A percentile compares a stretch with the other conserved stretches of the same genome.
These are phyloP conservation scores for Epizoanthus scotinus DNA, from an alignment of 92 coral and sea anemone species.

Conservation along the genomic window DNA sequence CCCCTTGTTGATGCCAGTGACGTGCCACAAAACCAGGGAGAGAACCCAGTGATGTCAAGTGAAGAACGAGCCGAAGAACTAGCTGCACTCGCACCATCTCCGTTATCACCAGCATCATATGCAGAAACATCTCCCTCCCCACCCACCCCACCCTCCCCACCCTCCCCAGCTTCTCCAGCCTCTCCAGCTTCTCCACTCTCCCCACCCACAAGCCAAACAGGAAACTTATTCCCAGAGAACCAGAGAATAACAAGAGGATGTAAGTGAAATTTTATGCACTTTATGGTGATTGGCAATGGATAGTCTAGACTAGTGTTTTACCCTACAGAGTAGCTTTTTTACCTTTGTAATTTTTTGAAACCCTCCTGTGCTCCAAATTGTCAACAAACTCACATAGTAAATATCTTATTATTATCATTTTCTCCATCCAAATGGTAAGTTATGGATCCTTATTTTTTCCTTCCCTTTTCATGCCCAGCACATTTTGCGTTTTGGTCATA, in stretches of 20 bases:
- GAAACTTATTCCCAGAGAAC: slow-evolving; percentile 91
- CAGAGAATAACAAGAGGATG: slow-evolving; percentile 99
- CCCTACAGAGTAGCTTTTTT: no score
- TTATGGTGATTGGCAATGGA: not conserved
- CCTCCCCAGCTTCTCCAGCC: no score
- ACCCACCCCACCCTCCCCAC: slow-evolving; percentile 84
- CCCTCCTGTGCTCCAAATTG: no score
- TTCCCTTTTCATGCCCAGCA: no score
- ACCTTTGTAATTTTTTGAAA: no score
- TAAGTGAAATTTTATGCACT: no score
- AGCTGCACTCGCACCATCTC: slow-evolving; percentile 65
- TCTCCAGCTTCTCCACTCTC: slow-evolving; percentile 86
- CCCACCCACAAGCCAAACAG: slow-evolving; percentile 66
- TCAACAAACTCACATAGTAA: no score
- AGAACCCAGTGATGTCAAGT: slow-evolving; percentile 9
- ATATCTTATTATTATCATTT: no score
- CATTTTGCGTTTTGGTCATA: no score
- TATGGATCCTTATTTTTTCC: no score
- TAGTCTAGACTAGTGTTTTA: no score
- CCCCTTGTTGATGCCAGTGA: slow-evolving; percentile 78
- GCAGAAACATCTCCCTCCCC: slow-evolving; percentile 71
- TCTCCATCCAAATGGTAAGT: no score
- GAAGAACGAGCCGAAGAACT: slow-evolving; percentile 31
- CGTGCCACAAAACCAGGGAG: slow-evolving; percentile 27
- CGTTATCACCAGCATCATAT: slow-evolving; percentile 44